Conservation (phyloP, 1,140 invertebrate species). For the Aricia agestis region DNA sequence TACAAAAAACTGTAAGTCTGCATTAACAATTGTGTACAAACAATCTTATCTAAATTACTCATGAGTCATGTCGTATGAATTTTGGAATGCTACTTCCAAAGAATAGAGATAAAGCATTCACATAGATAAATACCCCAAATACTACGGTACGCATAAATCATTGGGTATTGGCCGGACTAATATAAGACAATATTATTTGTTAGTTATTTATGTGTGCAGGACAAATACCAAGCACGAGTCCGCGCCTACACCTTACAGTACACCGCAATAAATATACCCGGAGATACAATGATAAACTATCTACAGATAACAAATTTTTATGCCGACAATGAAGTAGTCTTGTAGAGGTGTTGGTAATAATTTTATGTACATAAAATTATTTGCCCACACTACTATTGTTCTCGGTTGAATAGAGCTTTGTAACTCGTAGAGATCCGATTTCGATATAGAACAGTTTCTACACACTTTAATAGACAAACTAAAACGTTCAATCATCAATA, state of each 20-base stretch:
- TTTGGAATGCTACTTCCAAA: neutral
- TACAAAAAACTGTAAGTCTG: neutral
- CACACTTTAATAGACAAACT: neutral
- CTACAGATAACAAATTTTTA: conserved; percentile 14
- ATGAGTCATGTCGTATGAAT: neutral
- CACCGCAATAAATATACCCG: conserved; percentile 10
- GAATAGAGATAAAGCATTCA: neutral
- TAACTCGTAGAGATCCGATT: neutral
- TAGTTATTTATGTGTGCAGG: conserved; percentile 4
- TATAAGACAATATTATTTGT: conserved; percentile 17
- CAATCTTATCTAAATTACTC: neutral
- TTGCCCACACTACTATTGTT: neutral
- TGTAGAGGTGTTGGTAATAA: neutral
- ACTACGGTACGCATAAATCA: neutral
- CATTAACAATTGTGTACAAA: neutral
- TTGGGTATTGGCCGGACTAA: conserved; percentile 2
- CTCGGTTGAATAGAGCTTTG: neutral
- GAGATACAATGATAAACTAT: conserved; percentile 14
- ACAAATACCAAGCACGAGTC: conserved; percentile 10
- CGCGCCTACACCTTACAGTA: conserved; percentile 15
- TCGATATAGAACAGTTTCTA: neutral
- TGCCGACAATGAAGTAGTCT: conserved; percentile 8
- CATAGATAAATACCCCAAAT: neutral
- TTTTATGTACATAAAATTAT: conserved; percentile 1
- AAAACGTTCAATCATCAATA: neutral